Evolutionary conservation across 2,888 invertebrate species (phyloP).

Genomic region (Argyresthia albistria): DNA sequence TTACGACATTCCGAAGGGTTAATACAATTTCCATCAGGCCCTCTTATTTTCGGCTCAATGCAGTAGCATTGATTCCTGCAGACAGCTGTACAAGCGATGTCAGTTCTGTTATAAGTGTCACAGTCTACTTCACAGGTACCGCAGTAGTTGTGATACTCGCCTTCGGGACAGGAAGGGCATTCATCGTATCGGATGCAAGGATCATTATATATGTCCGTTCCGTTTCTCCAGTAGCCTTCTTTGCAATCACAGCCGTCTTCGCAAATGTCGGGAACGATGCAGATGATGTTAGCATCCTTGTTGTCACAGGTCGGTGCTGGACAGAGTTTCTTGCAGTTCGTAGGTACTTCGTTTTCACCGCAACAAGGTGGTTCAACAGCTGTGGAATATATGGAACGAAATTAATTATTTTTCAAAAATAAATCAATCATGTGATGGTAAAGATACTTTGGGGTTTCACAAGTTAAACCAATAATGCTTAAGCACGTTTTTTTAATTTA

Average conservation of each 20-base stretch:
- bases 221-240: slow-evolving; percentile 2
- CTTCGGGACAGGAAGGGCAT: too few relatives aligned
- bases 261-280: neutral
- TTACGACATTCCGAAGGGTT: slow-evolving; percentile 1
- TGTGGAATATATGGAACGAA: too few relatives aligned
- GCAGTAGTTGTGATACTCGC: too few relatives aligned
- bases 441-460: too few relatives aligned
- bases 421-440: too few relatives aligned
- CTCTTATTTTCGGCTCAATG: slow-evolving; percentile 9
- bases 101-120: too few relatives aligned
- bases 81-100: slow-evolving; percentile 5
- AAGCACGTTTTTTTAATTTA: too few relatives aligned
- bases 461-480: too few relatives aligned
- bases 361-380: too few relatives aligned
- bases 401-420: too few relatives aligned
- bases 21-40: slow-evolving; percentile 1
- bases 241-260: slow-evolving; percentile 1
- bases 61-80: slow-evolving; percentile 13
- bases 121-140: too few relatives aligned
- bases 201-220: neutral
- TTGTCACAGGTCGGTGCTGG: neutral
- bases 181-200: slow-evolving; percentile 1
- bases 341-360: slow-evolving; percentile 1
- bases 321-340: neutral
- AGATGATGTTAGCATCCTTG: neutral